Evolutionary conservation across 2,797 vertebrate species (phyloP), one percentile per base, ranked within the genome.

Genomic region (Eptatretus atami): DNA sequence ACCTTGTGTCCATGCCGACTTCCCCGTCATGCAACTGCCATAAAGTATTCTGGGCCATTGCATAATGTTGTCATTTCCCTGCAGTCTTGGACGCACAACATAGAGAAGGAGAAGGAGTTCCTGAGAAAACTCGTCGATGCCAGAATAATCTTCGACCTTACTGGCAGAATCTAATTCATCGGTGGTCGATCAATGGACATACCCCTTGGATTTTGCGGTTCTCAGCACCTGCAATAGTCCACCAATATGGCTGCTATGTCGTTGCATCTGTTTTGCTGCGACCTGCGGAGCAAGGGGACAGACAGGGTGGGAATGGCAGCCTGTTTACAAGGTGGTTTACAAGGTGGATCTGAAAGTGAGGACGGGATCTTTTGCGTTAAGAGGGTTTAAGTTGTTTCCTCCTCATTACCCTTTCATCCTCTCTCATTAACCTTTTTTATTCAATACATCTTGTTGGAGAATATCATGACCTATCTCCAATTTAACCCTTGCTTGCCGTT

Each of bases 21-120:
- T 44, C 31, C 31, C 31, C 31, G 6, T 44, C 4, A 44, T 44
- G 31, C 31, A 44, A 44, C 31, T 44, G 2, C 2, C 31, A 44
- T 44, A 8, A 44, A 44, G 31, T 44, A 8, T 44, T 44, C 31
- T 44, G 31, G 31, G 4, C 31, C 31, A 44, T 44, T 44, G 31
- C 31, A 5, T 44, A 44, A 61, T 52, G 52, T 52, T 12, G 9
- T 31, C 25, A 63, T 65, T 54, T 63, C 12, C 13, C 73, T 74
- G 53, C 72, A 93, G 86, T 93, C 86, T 52, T 92, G 86, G 86
- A 93, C 86, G 1, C 86, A 93, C 74, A 87, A 93, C 69, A 93
- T 93, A 72, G 76, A 80, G 68, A 78, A 83, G 70, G 86, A 93
- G 72, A 92, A 90, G 69, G 84, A 93, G 68, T 92, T 93, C 72